Percentiles rank a stretch among this genome's conserved stretches.
phyloP scores from a whole-genome alignment of 2,113 vertebrate genomes.

The Stomatorhinus ivindoensis region DNA sequence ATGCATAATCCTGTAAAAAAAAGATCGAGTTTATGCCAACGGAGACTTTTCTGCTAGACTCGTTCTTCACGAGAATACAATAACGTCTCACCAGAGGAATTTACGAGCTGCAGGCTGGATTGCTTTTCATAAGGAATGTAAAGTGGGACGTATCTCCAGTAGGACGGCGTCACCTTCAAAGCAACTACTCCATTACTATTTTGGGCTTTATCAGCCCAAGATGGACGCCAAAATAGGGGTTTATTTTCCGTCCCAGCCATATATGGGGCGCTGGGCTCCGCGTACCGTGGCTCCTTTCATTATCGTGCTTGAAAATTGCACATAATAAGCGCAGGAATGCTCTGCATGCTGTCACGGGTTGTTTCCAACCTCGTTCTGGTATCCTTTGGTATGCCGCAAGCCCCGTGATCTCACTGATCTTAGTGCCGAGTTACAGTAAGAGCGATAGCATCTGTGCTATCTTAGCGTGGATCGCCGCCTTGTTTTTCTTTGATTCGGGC shows the following conservation, averaged over 20 bases:
- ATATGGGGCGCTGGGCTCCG: neutral
- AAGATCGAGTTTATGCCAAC: neutral
- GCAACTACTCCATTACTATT: neutral
- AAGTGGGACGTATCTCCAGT: conserved; percentile 2
- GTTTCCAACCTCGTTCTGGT: neutral
- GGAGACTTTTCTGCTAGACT: neutral
- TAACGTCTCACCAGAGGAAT: neutral
- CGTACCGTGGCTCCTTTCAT: neutral
- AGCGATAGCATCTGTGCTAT: conserved; percentile 46
- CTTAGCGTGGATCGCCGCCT: conserved; percentile 23
- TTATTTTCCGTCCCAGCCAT: conserved; percentile 9
- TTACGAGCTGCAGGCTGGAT: neutral
- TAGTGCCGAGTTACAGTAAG: conserved; percentile 38
- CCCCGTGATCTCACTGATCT: conserved; percentile 41
- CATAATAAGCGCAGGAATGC: conserved; percentile 14
- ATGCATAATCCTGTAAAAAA: neutral
- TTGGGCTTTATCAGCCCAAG: conserved; percentile 18
- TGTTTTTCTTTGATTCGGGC: conserved; percentile 22
- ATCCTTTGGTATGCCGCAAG: neutral
- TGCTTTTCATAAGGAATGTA: conserved; percentile 1
- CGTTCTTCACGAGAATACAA: conserved; percentile 2
- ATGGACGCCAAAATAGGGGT: neutral
- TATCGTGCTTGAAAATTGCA: conserved; percentile 11
- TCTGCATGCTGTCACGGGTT: neutral
- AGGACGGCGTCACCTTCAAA: conserved; percentile 1